Conservation (phyloP, 2,888 invertebrate species). For the Zaprionus bogoriensis region DNA sequence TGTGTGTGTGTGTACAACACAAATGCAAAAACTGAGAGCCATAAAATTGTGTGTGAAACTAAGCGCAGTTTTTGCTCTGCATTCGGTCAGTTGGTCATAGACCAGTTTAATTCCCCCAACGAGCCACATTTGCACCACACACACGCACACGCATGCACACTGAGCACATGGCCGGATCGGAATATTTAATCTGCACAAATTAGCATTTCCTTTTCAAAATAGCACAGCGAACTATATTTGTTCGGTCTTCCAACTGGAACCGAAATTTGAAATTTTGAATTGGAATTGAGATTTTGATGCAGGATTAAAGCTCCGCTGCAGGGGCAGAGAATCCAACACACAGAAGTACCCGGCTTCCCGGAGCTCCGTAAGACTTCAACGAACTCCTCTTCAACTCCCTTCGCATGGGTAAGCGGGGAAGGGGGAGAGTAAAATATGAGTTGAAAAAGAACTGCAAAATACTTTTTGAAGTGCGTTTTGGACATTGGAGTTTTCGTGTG, state of each 20-base stretch:
- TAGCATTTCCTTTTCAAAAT: not conserved
- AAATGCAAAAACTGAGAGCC: constrained; percentile 48
- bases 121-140: constrained; percentile 7
- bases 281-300: not conserved
- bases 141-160: not conserved
- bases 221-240: too few species aligned
- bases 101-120: constrained; percentile 22
- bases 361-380: too few species aligned
- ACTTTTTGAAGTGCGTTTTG: constrained; percentile 64
- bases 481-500: constrained; percentile 63
- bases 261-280: too few species aligned
- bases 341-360: too few species aligned
- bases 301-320: not conserved
- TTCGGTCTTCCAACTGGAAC: too few species aligned
- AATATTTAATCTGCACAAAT: constrained; percentile 1
- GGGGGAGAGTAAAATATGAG: constrained; percentile 36
- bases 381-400: constrained; percentile 41
- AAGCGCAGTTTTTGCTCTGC: constrained; percentile 45
- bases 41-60: constrained; percentile 36
- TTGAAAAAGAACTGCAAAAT: constrained; percentile 36
- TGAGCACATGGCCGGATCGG: not conserved
- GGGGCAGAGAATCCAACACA: too few species aligned
- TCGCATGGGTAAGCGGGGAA: not conserved
- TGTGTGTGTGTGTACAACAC: not conserved
- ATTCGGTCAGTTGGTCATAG: constrained; percentile 26